Conservation (phyloP, 2,888 invertebrate genomes). For the Drosophila nr. perissopoda region DNA sequence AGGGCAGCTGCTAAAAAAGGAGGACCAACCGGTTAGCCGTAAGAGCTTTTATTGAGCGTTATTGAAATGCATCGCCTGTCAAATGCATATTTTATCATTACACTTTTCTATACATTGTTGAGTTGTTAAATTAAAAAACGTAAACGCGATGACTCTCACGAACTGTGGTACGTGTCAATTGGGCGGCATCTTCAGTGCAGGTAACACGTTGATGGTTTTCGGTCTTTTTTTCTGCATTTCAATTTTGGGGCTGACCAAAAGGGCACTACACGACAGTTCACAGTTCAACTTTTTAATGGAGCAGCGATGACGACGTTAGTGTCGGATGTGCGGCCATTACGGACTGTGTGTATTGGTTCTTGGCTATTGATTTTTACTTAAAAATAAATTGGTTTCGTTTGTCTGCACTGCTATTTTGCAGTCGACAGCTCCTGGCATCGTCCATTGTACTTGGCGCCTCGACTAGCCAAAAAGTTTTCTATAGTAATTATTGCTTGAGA, state of each 20-base stretch:
- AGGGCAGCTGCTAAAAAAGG: neutral
- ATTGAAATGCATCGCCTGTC: slow-evolving; percentile 67
- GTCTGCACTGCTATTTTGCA: slow-evolving; percentile 55
- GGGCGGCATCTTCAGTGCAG: slow-evolving; percentile 42
- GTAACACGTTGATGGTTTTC: slow-evolving; percentile 44
- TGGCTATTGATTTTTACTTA: slow-evolving; percentile 78
- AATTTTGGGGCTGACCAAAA: slow-evolving; percentile 9
- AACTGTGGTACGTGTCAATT: slow-evolving; percentile 35
- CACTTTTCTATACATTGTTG: slow-evolving; percentile 27
- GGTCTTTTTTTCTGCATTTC: slow-evolving; percentile 13
- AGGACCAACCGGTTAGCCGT: slow-evolving; percentile 9
- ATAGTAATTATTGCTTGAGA: slow-evolving; percentile 73
- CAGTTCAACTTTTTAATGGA: slow-evolving; percentile 42
- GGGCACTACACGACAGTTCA: slow-evolving; percentile 10
- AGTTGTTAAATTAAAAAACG: slow-evolving; percentile 23
- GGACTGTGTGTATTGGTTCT: slow-evolving; percentile 26
- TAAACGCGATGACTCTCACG: slow-evolving; percentile 40
- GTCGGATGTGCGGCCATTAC: slow-evolving; percentile 23
- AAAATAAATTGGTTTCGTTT: slow-evolving; percentile 80
- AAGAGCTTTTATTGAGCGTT: slow-evolving; percentile 14
- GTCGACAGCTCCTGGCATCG: slow-evolving; percentile 32
- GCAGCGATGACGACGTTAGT: slow-evolving; percentile 31
- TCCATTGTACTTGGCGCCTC: slow-evolving; percentile 14
- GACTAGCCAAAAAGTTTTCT: slow-evolving; percentile 60
- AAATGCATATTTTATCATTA: slow-evolving; percentile 68